Conservation (phyloP, 1,140 invertebrate genomes). For the Brachionus asplanchnoidis region DNA sequence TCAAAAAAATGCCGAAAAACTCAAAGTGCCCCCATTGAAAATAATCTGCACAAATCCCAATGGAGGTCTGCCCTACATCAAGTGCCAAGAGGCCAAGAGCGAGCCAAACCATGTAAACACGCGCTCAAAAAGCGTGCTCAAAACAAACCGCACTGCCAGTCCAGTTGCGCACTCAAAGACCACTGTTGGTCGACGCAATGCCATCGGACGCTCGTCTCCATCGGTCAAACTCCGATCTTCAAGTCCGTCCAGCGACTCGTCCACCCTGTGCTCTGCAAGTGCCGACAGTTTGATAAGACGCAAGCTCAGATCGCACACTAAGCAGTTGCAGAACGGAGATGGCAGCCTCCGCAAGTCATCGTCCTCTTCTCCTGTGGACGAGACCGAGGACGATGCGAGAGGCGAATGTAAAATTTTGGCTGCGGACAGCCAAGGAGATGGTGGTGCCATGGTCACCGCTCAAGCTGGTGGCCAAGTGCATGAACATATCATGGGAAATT, state of each 20-base stretch:
- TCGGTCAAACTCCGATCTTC: neutral
- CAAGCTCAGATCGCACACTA: neutral
- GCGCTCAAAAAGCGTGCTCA: neutral
- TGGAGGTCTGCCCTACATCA: conserved; percentile 2
- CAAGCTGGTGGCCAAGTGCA: neutral
- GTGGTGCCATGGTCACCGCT: neutral
- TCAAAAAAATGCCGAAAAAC: neutral
- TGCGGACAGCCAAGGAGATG: neutral
- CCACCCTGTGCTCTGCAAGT: neutral
- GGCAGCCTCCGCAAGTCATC: neutral
- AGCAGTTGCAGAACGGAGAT: neutral
- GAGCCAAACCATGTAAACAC: neutral
- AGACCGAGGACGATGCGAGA: neutral
- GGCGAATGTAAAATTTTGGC: neutral
- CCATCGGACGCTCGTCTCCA: neutral
- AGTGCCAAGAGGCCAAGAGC: neutral
- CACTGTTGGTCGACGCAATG: neutral
- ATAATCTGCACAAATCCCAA: conserved; percentile 25
- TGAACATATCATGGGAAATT: neutral
- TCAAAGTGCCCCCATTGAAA: conserved; percentile 34
- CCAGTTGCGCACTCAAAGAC: neutral
- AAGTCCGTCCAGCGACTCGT: neutral
- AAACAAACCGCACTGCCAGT: neutral
- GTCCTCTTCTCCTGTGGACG: neutral
- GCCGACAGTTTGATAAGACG: neutral